Conservation (phyloP, 2,797 vertebrate genomes). For the Tiaroga cobitis region DNA sequence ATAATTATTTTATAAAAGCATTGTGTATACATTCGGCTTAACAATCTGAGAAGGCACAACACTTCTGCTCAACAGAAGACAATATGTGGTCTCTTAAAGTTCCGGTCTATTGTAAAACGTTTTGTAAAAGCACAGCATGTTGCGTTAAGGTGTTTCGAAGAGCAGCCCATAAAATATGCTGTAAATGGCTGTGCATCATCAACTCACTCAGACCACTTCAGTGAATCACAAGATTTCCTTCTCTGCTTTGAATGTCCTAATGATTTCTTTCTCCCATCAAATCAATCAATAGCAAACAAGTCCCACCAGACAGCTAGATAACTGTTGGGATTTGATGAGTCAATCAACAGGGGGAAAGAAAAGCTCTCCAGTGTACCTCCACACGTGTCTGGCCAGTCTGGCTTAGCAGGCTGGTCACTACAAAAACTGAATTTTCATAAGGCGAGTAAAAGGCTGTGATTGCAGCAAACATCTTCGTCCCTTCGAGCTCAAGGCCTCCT, state of each 20-base stretch:
- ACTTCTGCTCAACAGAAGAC: not conserved
- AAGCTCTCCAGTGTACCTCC: conserved; percentile 58
- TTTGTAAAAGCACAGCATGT: not conserved
- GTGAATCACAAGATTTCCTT: conserved; percentile 59
- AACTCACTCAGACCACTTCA: conserved; percentile 43
- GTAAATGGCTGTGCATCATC: conserved; percentile 36
- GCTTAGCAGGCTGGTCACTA: conserved; percentile 70
- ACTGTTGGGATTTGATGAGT: conserved; percentile 74
- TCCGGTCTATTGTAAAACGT: not conserved
- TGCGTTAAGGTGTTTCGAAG: not conserved
- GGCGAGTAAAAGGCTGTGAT: conserved; percentile 74
- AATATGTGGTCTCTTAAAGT: not conserved
- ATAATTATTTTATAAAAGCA: not conserved
- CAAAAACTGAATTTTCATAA: conserved; percentile 70
- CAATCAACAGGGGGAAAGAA: conserved; percentile 73
- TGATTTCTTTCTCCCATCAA: conserved; percentile 69
- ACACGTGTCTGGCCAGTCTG: conserved; percentile 57
- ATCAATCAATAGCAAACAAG: conserved; percentile 68
- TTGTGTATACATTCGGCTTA: not conserved
- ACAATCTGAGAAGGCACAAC: not conserved
- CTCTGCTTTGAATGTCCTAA: conserved; percentile 68
- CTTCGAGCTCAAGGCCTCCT: conserved; percentile 68
- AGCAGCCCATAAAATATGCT: conserved; percentile 27
- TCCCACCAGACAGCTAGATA: conserved; percentile 63
- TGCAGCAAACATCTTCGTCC: conserved; percentile 67